Base-by-base conservation (phyloP, 2,113 vertebrate species). In the Stigmatopora nigra region DNA sequence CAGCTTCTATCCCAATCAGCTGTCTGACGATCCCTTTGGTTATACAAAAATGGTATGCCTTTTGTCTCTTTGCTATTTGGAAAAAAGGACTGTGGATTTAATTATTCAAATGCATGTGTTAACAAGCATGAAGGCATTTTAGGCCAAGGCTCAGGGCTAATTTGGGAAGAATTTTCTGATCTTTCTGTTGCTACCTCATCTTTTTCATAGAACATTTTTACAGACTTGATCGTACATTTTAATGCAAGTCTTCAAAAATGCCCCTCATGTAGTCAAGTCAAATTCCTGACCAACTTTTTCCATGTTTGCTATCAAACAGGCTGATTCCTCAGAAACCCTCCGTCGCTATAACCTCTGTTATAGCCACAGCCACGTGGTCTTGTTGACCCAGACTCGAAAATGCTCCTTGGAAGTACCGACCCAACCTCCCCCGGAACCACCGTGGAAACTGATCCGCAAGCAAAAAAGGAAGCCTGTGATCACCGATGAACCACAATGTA, bases 401-500 rank as follows among this genome's bases (percentile, higher is more conserved):
- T 92, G 93, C 79, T 90, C 87, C 31, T 88, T 97, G 25, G 64
- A 85, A 68, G 63, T 84, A 14, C 89, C 88, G 0, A 79, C 88
- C 4, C 82, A 90, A 57, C 70, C 86, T n/a, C 78, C 87, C 57
- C 64, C 85, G 0, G 0, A 92, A 53, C 91, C 93, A 57, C 7
- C 25, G 7, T 97, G 94, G 93, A 96, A 97, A 78, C 88, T 93
- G 55, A 84, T 96, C 65, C 92, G 93, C 61, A 56, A 56, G 53
- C 92, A 75, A 9, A 90, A 86, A 77, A 94, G 91, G 59, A 49
- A 92, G 76, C 65, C 48, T 0, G 20, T 84, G 51, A 68, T 91
- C 68, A 92, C 89, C 9, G 92, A 92, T 75, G 93, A 99, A 80
- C 90, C 94, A 35, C 87, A 65, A 86, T 92, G 95, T 95, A 65